Evolutionary conservation across 2,797 vertebrate genomes (phyloP).

Genomic region (Erethizon dorsatum): DNA sequence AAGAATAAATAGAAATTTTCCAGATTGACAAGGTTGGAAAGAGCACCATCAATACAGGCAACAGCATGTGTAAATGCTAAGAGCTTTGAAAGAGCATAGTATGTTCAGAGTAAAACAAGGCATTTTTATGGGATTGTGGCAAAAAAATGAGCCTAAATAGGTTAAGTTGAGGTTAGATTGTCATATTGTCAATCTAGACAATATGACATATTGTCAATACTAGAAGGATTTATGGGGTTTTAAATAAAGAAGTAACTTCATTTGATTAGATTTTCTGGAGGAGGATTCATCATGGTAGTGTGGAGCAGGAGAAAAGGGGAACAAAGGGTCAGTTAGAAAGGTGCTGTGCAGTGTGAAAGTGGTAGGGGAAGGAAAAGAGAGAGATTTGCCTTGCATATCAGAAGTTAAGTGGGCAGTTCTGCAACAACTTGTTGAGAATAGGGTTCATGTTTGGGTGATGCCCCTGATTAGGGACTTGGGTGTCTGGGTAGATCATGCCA

Average conservation of each 20-base stretch:
- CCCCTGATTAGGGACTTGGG: background rate
- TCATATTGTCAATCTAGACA: background rate
- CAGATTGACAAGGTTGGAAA: background rate
- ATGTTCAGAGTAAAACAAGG: background rate
- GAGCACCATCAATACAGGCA: background rate
- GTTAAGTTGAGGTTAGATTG: background rate
- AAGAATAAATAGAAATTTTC: slow-evolving; percentile 23
- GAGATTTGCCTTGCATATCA: background rate
- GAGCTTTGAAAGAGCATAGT: background rate
- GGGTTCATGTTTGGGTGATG: background rate
- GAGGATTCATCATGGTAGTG: background rate
- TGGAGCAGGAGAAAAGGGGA: background rate
- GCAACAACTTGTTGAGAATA: background rate
- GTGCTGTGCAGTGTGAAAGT: background rate
- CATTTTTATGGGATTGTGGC: background rate
- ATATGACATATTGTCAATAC: background rate
- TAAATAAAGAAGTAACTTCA: slow-evolving; percentile 41
- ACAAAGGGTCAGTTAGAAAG: background rate
- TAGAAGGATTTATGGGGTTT: background rate
- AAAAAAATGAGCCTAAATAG: background rate
- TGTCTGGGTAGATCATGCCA: background rate
- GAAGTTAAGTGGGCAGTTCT: background rate
- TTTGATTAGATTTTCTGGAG: slow-evolving; percentile 55
- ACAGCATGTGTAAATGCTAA: background rate
- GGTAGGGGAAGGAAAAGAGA: background rate